A percentile compares a stretch with the other conserved stretches of the same genome.
Evolutionary conservation across 2,797 vertebrate species (phyloP).

Genomic region (Aphelocoma californica): DNA sequence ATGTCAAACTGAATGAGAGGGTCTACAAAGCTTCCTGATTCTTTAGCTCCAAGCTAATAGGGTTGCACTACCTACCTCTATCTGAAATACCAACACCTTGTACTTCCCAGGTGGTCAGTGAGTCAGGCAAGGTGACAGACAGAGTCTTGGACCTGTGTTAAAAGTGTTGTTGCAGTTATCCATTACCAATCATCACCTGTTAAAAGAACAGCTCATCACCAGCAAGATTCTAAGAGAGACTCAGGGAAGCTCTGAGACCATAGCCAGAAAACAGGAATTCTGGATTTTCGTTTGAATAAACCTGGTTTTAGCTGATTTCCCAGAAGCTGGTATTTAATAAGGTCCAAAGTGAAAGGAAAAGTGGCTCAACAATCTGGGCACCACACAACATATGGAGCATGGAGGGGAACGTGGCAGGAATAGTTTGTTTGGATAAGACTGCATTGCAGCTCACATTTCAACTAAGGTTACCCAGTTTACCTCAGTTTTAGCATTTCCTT

Average conservation of each 20-base stretch:
- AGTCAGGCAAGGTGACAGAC: constrained; percentile 81
- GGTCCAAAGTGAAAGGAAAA: not conserved
- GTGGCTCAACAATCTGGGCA: not conserved
- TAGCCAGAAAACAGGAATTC: not conserved
- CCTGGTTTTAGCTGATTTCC: not conserved
- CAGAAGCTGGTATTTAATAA: not conserved
- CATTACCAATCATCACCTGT: not conserved
- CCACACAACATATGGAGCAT: not conserved
- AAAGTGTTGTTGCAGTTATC: not conserved
- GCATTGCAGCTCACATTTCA: not conserved
- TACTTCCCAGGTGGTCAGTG: constrained; percentile 92
- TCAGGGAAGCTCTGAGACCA: not conserved
- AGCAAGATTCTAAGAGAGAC: not conserved
- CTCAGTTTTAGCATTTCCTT: not conserved
- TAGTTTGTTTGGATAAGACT: not conserved
- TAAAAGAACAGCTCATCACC: not conserved
- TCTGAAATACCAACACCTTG: constrained; percentile 86
- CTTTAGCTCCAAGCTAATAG: not conserved
- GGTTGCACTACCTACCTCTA: constrained; percentile 72
- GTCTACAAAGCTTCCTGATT: not conserved
- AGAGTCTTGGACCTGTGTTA: constrained; percentile 57
- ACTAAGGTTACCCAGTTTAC: not conserved
- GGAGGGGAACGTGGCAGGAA: not conserved
- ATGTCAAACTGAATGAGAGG: not conserved
- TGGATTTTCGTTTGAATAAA: not conserved